phyloP scores from a whole-genome alignment of 2,113 vertebrate genomes.

The Acanthochromis polyacanthus region DNA sequence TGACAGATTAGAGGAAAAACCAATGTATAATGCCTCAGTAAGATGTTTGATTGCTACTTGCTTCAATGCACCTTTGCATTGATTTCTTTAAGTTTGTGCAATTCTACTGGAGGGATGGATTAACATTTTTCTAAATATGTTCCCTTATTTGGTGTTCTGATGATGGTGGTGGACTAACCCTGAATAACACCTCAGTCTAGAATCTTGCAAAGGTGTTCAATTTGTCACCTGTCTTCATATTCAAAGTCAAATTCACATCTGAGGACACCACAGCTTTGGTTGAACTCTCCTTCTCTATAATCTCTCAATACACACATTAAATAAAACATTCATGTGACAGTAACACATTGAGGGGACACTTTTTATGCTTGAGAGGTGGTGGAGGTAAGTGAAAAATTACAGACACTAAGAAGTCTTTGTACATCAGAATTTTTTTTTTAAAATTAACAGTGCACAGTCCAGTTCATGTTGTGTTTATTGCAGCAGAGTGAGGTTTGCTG shows the following conservation, averaged over 20 bases:
- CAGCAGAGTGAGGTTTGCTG: slow-evolving; percentile 21
- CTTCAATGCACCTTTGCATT: no score
- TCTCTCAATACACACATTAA: slow-evolving; percentile 29
- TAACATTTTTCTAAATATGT: no score
- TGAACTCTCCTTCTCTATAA: not conserved
- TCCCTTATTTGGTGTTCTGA: no score
- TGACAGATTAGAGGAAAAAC: no score
- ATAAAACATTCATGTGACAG: slow-evolving; percentile 43
- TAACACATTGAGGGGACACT: slow-evolving; percentile 53
- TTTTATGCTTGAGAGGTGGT: slow-evolving; percentile 21
- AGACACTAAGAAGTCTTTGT: slow-evolving; percentile 50
- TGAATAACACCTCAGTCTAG: no score
- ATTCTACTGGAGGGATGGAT: no score
- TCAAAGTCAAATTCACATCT: not conserved
- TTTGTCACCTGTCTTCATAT: not conserved
- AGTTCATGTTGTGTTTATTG: slow-evolving; percentile 29
- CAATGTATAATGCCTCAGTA: no score
- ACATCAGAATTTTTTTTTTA: no score
- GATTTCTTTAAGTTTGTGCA: no score
- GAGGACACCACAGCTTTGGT: slow-evolving; percentile 21
- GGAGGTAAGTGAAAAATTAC: slow-evolving; percentile 44
- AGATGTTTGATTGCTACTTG: no score
- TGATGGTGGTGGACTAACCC: no score
- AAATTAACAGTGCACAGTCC: slow-evolving; percentile 42
- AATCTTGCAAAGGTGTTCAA: no score